Evolutionary conservation across 23 tunicate genomes (phyloP), one percentile per base, ranked within the genome.

Genomic region (Botrylloides violaceus): DNA sequence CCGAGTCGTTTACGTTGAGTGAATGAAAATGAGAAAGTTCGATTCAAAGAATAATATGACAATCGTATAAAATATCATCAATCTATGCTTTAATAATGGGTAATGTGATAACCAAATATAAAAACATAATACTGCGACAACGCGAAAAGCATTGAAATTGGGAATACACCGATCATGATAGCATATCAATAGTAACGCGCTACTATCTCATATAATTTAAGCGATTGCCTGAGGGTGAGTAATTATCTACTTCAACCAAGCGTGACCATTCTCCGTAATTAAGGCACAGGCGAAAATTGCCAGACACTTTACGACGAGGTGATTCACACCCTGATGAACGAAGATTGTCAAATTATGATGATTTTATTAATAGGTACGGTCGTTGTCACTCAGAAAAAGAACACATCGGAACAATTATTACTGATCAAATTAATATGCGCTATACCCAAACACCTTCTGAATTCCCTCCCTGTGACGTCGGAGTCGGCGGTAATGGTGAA

Each of bases 361-460:
- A n/a, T n/a, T n/a, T n/a, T n/a, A n/a, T n/a, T n/a, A n/a, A n/a
- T n/a, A n/a, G n/a, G n/a, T n/a, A n/a, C n/a, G n/a, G n/a, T n/a
- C n/a, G n/a, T n/a, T n/a, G n/a, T n/a, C n/a, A n/a, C n/a, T n/a
- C n/a, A n/a, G n/a, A n/a, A n/a, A n/a, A n/a, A n/a, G n/a, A n/a
- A n/a, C n/a, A n/a, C n/a, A n/a, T n/a, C n/a, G n/a, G n/a, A n/a
- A n/a, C n/a, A n/a, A n/a, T n/a, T n/a, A n/a, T n/a, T n/a, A n/a
- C n/a, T n/a, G n/a, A n/a, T n/a, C n/a, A n/a, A n/a, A n/a, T n/a
- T 43, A 15, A 7, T 43, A 9, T 15, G 53, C 9, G 53, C 53
- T 43, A 68, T n/a, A 68, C 74, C 74, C 74, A 68, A 7, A 68
- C 74, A 9, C 74, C 74, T 26, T 68, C 74, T 25, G 74, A 68